Evolutionary conservation across 2,888 invertebrate genomes (phyloP).

Genomic region (Oscheius sp.): DNA sequence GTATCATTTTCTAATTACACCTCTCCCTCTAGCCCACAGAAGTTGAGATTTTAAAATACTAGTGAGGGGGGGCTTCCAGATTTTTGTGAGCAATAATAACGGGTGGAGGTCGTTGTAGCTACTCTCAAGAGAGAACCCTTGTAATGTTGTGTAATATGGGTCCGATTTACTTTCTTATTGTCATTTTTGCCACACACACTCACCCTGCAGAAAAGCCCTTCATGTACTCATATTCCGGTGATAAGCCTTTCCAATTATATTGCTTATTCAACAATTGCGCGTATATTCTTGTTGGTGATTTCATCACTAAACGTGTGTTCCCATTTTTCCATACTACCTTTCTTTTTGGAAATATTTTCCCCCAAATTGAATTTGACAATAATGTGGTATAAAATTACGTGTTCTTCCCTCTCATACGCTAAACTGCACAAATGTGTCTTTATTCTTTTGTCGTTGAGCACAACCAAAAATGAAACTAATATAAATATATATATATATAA

Average conservation of each 20-base stretch:
- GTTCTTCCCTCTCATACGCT: neutral
- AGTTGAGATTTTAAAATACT: too few species aligned
- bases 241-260: neutral
- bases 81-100: slow-evolving; percentile 21
- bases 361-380: neutral
- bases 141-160: slow-evolving; percentile 9
- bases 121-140: neutral
- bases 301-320: too few species aligned
- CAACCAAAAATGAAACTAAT: too few species aligned
- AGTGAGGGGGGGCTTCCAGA: neutral
- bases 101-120: slow-evolving; percentile 9
- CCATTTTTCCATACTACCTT: too few species aligned
- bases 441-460: too few species aligned
- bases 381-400: slow-evolving; percentile 5
- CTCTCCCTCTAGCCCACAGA: too few species aligned
- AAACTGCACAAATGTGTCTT: too few species aligned
- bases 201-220: too few species aligned
- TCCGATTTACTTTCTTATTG: neutral
- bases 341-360: neutral
- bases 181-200: too few species aligned
- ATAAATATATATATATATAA: too few species aligned
- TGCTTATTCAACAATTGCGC: neutral
- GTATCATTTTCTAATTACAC: neutral
- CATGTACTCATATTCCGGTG: slow-evolving; percentile 6
- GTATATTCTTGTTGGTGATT: neutral